Base-by-base conservation (phyloP, 2,888 invertebrate species). In the Megalurothrips usitatus region DNA sequence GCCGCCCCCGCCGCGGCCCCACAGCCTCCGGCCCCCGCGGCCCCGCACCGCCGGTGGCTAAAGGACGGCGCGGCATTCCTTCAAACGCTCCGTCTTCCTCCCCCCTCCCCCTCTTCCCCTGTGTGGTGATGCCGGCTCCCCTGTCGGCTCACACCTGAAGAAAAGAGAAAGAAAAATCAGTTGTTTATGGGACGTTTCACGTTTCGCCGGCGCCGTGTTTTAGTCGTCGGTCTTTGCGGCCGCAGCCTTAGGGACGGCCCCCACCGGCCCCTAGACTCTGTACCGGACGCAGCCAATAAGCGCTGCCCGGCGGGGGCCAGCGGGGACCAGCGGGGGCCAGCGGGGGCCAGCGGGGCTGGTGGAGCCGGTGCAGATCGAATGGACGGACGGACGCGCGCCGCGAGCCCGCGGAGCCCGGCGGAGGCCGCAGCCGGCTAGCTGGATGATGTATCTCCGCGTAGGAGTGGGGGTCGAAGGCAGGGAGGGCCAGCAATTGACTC, bases 231-330 rank as follows among this genome's bases (percentile, higher is more conserved):
- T 6, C 34, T 43, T 43, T 43, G 34, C 6, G 34, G 52, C 58
- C 11, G 58, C 17, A 19, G 58, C 58, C 19, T 58, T 14, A 58
- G 19, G 68, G 68, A 75, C 23, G 26, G 26, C 23, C 68, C 68
- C 68, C 26, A 26, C 26, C 26, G 26, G 19, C 14, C 17, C 17
- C 58, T 58, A 58, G 58, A 75, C 68, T 11, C 58, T 58, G 19
- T 58, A 75, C 68, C 68, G 68, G 68, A 75, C 68, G 68, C 68
- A 75, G 23, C 68, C 68, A 75, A 75, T 75, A 75, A 75, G 68
- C 68, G 17, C 6, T 14, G 58, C 23, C 10, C n/a, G 63, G 63
- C 63, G 19, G 63, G n/a, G n/a, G n/a, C n/a, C n/a, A n/a, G n/a
- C n/a, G n/a, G n/a, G n/a, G n/a, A n/a, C n/a, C n/a, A n/a, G n/a